phyloP scores from a whole-genome alignment of 2,113 vertebrate species.

The Xerus inauris region DNA sequence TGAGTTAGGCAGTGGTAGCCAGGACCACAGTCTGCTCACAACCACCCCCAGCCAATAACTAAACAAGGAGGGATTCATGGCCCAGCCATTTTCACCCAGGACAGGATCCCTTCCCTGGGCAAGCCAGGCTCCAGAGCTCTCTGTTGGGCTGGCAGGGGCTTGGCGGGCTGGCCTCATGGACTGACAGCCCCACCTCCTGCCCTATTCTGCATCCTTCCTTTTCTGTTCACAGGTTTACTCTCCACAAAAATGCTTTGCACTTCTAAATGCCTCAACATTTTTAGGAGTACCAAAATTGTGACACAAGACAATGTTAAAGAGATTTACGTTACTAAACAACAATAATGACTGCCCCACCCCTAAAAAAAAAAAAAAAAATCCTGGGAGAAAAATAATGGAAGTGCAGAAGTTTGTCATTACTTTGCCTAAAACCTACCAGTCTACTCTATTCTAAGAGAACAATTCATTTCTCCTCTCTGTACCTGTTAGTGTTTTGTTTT shows the following conservation, averaged over 20 bases:
- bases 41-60: not conserved
- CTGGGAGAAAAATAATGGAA: not conserved
- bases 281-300: not conserved
- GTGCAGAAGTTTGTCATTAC: not conserved
- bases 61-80: not conserved
- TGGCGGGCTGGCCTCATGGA: not conserved
- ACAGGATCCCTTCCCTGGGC: rapidly evolving
- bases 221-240: not conserved
- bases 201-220: not conserved
- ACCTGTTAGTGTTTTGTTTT: not conserved
- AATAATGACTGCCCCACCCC: not conserved
- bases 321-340: not conserved
- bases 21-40: not conserved
- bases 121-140: not conserved
- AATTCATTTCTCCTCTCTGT: not conserved
- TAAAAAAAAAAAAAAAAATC: not conserved
- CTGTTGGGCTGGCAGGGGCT: not conserved
- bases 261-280: not conserved
- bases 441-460: not conserved
- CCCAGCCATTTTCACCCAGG: rapidly evolving
- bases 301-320: not conserved
- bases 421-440: not conserved
- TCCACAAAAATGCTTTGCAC: not conserved
- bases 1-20: not conserved
- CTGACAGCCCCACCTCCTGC: not conserved